Conservation (phyloP, 2,888 invertebrate genomes). For the Caenorhabditis imperialis region DNA sequence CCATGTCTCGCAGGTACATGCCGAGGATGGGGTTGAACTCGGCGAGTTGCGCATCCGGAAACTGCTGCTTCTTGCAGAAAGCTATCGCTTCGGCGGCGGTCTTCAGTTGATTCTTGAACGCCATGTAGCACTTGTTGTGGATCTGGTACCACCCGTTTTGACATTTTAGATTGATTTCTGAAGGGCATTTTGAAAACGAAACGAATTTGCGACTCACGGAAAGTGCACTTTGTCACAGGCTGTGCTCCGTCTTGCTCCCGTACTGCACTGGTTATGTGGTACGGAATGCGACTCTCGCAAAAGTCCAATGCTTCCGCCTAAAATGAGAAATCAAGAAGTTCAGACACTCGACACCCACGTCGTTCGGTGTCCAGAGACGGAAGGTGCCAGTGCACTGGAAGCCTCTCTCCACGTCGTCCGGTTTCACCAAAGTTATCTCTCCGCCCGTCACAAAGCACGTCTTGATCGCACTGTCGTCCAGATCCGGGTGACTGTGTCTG, state of each 20-base stretch:
- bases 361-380: too few species aligned
- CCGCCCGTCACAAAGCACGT: background rate
- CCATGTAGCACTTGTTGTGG: conserved; percentile 7
- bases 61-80: background rate
- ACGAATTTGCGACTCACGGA: too few species aligned
- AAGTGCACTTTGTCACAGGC: too few species aligned
- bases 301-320: background rate
- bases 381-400: background rate
- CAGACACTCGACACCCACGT: too few species aligned
- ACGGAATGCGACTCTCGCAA: conserved; percentile 5
- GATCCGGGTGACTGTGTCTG: too few species aligned
- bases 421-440: background rate
- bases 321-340: too few species aligned
- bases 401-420: background rate
- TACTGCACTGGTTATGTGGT: conserved; percentile 4
- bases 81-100: too few species aligned
- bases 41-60: background rate
- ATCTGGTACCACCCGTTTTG: conserved; percentile 7
- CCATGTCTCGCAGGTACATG: background rate
- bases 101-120: too few species aligned
- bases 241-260: too few species aligned
- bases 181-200: too few species aligned
- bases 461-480: background rate
- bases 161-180: conserved; percentile 18
- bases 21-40: background rate